Base-by-base conservation (phyloP, 2,797 vertebrate species). In the Carduelis carduelis region DNA sequence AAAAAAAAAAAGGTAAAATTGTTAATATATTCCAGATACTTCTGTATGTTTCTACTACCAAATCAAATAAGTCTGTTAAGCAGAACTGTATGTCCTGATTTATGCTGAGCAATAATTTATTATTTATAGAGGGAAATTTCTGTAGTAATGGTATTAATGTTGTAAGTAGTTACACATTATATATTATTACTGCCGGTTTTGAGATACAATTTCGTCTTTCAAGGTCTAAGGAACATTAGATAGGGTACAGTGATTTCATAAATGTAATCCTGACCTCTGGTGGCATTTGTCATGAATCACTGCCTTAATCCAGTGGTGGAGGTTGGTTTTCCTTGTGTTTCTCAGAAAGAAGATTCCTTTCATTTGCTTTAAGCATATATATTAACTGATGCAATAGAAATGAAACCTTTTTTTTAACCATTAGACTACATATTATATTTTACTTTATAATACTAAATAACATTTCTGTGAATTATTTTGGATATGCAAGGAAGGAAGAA, bases 261-360 rank as follows among this genome's bases (percentile, higher is more conserved):
- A 41, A 82, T 76, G 85, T 77, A 69, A 77, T 91, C 32, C 77
- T 92, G 92, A 87, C 92, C 93, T 90, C 95, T 96, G 60, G 71
- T 95, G 93, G 95, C 49, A 76, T 4, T 87, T 87, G 46, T 56
- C 8, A 1, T 64, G 41, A 78, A 66, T 90, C 4, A 14, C 77
- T 85, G 21, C 49, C 28, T 76, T 77, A 61, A 30, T 81, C 90
- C 47, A 32, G 6, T 39, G 18, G 2, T 43, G 47, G 18, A 71
- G 28, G 30, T 81, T 75, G 17, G 0, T 61, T 92, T 88, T 71
- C 35, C 11, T 68, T 77, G 26, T 64, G 18, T 72, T 80, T 90
- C 39, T 55, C 43, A 60, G 59, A 35, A 64, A 59, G 23, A 79
- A 57, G 15, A 20, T 78, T 66, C 9, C 17, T 63, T 91, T 80